phyloP scores from a whole-genome alignment of 2,888 invertebrate genomes.

The Caenorhabditis japonica region DNA sequence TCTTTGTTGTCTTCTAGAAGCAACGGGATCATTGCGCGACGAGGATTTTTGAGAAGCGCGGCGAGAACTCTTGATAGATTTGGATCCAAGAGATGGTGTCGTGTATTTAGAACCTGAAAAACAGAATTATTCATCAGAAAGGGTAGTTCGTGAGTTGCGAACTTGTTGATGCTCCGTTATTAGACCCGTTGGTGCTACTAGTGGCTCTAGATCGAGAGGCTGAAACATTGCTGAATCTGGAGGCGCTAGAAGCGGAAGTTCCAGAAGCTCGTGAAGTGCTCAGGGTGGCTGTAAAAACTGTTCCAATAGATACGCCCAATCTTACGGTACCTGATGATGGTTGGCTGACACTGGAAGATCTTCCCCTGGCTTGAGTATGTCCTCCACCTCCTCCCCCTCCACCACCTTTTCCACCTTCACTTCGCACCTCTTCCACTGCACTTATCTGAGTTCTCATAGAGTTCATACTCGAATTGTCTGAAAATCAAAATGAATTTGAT shows the following conservation, averaged over 20 bases:
- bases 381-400: conserved; percentile 29
- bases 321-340: background rate
- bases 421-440: background rate
- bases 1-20: conserved; percentile 22
- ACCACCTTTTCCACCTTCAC: conserved; percentile 26
- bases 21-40: conserved; percentile 3
- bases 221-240: too few species aligned
- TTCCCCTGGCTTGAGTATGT: conserved; percentile 6
- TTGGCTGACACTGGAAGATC: conserved; percentile 8
- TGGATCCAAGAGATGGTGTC: conserved; percentile 16
- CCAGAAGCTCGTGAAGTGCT: background rate
- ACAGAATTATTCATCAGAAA: background rate
- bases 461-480: conserved; percentile 23
- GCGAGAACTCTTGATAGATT: conserved; percentile 8
- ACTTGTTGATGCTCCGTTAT: background rate
- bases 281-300: too few species aligned
- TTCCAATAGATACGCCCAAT: too few species aligned
- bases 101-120: conserved; percentile 2
- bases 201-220: conserved; percentile 4
- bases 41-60: background rate
- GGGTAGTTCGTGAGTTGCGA: background rate
- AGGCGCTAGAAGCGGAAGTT: background rate
- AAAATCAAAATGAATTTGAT: conserved; percentile 2
- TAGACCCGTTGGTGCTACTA: background rate
- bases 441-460: background rate